phyloP scores from a whole-genome alignment of 2,113 vertebrate species.

The Corythornis cristatus region DNA sequence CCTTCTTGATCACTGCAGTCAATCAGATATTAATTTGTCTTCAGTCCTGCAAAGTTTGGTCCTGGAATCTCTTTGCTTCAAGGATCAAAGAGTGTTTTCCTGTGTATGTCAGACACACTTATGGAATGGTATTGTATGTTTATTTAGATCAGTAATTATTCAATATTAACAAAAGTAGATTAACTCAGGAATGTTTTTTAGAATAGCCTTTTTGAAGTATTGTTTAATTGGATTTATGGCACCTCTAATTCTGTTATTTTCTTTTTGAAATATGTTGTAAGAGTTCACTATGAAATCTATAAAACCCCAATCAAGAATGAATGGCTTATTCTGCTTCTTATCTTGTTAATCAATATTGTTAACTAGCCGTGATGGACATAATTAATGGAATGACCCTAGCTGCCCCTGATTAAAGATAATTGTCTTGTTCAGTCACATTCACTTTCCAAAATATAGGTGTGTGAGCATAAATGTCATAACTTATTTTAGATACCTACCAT shows the following conservation, averaged over 20 bases:
- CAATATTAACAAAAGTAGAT: slow-evolving; percentile 35
- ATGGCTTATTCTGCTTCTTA: slow-evolving; percentile 27
- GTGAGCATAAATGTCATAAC: not conserved
- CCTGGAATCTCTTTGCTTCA: slow-evolving; percentile 20
- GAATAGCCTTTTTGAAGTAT: not conserved
- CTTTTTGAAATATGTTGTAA: not conserved
- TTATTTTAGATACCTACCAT: not conserved
- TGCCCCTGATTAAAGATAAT: slow-evolving; percentile 20
- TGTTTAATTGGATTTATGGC: slow-evolving; percentile 1
- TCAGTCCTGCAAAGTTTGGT: slow-evolving; percentile 25
- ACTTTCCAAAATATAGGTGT: not conserved
- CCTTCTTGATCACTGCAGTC: slow-evolving; percentile 60
- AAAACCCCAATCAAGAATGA: not conserved
- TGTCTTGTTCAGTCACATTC: slow-evolving; percentile 18
- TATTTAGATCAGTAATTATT: slow-evolving; percentile 43
- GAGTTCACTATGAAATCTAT: slow-evolving; percentile 3
- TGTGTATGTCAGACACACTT: slow-evolving; percentile 14
- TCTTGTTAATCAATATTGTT: slow-evolving; percentile 60
- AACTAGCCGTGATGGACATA: slow-evolving; percentile 50
- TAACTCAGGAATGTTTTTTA: slow-evolving; percentile 34
- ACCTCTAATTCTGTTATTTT: not conserved
- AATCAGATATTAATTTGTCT: slow-evolving; percentile 65
- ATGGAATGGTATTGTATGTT: slow-evolving; percentile 25
- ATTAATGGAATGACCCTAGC: slow-evolving; percentile 31
- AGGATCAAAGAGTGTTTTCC: slow-evolving; percentile 40